A percentile compares a stretch with the other conserved stretches of the same genome.
These are phyloP conservation scores for Columbina picui DNA, from an alignment of 2,113 vertebrate species.

Conservation along the genomic window DNA sequence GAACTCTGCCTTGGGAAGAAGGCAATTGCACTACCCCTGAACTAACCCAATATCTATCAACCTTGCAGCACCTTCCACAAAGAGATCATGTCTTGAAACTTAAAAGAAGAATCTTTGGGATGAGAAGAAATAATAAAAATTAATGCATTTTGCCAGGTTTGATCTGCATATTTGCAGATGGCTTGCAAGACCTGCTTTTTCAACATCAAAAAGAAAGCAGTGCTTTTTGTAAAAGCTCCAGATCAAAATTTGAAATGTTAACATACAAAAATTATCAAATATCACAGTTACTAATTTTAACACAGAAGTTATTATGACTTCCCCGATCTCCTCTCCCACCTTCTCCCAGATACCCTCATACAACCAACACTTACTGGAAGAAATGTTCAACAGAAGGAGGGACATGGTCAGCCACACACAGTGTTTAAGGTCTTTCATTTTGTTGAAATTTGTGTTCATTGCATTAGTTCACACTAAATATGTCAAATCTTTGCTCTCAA, in stretches of 20 bases:
- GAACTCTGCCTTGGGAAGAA: not conserved
- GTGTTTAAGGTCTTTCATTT: not conserved
- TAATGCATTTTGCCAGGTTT: not conserved
- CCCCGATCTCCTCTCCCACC: not conserved
- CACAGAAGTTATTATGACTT: not conserved
- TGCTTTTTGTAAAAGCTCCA: not conserved
- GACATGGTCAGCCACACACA: not conserved
- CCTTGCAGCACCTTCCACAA: not conserved
- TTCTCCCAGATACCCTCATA: not conserved
- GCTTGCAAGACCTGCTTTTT: not conserved
- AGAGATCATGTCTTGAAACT: not conserved
- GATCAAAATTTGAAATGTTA: not conserved
- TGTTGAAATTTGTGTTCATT: not conserved
- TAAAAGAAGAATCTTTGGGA: not conserved
- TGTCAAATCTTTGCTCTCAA: not conserved
- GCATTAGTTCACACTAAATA: not conserved
- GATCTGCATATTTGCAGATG: not conserved
- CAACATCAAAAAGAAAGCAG: not conserved
- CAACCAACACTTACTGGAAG: not conserved
- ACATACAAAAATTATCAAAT: not conserved
- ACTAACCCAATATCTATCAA: not conserved
- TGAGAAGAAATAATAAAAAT: not conserved
- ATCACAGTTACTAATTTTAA: not conserved
- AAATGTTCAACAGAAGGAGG: not conserved
- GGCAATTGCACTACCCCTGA: not conserved